These are phyloP conservation scores for Andrena flavipes DNA, from an alignment of 2,888 invertebrate genomes.

Conservation along the genomic window DNA sequence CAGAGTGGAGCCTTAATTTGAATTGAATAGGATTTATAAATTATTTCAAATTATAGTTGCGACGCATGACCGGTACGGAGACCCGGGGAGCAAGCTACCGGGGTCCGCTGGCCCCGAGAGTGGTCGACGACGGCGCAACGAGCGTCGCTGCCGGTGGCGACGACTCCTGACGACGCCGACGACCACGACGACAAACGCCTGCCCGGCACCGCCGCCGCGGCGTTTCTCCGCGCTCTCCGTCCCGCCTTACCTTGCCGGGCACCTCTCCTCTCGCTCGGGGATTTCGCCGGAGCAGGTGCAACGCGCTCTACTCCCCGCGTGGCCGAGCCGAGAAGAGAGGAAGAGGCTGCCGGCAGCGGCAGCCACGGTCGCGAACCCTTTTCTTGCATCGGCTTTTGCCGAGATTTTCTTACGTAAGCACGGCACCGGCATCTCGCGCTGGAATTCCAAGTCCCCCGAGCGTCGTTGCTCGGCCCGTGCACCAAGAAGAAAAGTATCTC, in stretches of 20 bases:
- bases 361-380: constrained; percentile 49
- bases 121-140: constrained; percentile 45
- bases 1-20: constrained; percentile 85
- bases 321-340: background rate
- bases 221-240: background rate
- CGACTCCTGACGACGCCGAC: constrained; percentile 54
- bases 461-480: constrained; percentile 66
- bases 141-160: constrained; percentile 47
- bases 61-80: constrained; percentile 79
- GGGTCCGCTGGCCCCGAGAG: constrained; percentile 25
- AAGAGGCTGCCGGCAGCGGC: background rate
- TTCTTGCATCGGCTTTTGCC: constrained; percentile 67
- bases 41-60: constrained; percentile 85
- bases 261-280: constrained; percentile 2
- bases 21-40: constrained; percentile 85
- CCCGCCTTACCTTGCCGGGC: background rate
- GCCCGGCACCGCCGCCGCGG: background rate
- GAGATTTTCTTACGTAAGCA: constrained; percentile 74
- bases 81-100: constrained; percentile 61
- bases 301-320: background rate
- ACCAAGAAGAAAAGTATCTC: constrained; percentile 65
- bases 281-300: constrained; percentile 65
- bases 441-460: constrained; percentile 73
- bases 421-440: constrained; percentile 65
- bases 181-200: constrained; percentile 44